phyloP scores from a whole-genome alignment of 2,888 invertebrate species.

The Hemicrepidius hirtus region DNA sequence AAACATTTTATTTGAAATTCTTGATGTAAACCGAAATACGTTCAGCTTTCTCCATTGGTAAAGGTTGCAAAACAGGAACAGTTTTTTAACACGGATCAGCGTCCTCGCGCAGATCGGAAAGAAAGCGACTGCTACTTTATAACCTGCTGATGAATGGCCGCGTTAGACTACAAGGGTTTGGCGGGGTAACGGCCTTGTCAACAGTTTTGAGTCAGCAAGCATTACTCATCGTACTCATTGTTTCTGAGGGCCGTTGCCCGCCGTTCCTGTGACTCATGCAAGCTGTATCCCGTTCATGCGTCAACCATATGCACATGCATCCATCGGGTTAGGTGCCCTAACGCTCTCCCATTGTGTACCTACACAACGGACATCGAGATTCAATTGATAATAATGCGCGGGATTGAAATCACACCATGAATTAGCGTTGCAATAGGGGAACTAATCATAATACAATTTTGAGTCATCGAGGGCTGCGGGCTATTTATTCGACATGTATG shows the following conservation, averaged over 20 bases:
- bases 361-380: slow-evolving; percentile 49
- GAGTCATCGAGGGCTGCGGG: slow-evolving; percentile 54
- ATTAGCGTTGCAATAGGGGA: slow-evolving; percentile 51
- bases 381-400: slow-evolving; percentile 49
- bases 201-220: slow-evolving; percentile 68
- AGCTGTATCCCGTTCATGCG: slow-evolving; percentile 54
- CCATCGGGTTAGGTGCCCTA: slow-evolving; percentile 51
- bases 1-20: neutral
- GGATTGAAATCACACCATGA: slow-evolving; percentile 51
- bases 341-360: slow-evolving; percentile 51
- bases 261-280: slow-evolving; percentile 58
- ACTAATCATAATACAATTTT: slow-evolving; percentile 57
- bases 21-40: slow-evolving; percentile 15
- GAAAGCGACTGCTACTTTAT: slow-evolving; percentile 42
- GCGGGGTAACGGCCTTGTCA: slow-evolving; percentile 68
- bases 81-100: slow-evolving; percentile 32
- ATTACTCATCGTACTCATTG: slow-evolving; percentile 70
- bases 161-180: slow-evolving; percentile 53
- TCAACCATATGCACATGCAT: slow-evolving; percentile 53
- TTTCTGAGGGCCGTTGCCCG: slow-evolving; percentile 68
- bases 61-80: slow-evolving; percentile 41
- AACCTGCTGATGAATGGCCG: slow-evolving; percentile 48
- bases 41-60: slow-evolving; percentile 26
- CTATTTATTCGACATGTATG: slow-evolving; percentile 48
- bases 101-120: slow-evolving; percentile 40